Evolutionary conservation across 2,888 invertebrate species (phyloP), one percentile per base, ranked within the genome.

Genomic region (Embidobia sp.): DNA sequence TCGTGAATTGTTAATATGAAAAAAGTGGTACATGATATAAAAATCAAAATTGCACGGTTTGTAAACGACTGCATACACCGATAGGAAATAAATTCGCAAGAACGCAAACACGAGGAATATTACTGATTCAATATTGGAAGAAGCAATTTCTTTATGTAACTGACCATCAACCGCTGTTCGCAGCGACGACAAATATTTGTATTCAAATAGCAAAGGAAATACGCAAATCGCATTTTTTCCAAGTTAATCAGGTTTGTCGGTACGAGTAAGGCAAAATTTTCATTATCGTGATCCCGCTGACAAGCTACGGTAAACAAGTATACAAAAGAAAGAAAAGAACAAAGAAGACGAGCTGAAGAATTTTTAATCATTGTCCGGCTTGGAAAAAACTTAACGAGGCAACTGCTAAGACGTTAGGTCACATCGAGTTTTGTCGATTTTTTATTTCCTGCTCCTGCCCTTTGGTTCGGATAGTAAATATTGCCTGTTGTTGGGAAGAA

Each of bases 51-150:
- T 3, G 19, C 11, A 18, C 6, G 48, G 18, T 15, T 29, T 26
- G 42, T 49, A 49, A 49, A 19, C 33, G 33, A 8, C 19, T 6
- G 26, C n/a, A 55, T 55, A 55, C 6, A 27, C 11, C 22, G 22
- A 37, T 48, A 55, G 48, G 48, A 49, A 18, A 59, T 31, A 69
- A 67, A 66, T 61, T 35, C 61, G 31, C 66, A 13, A 19, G 3
- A 51, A 13, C 33, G 27, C 11, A 51, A 35, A 18, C 15, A 33
- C 35, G 33, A 10, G 26, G 35, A 35, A 27, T 57, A 63, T 42
- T 57, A 70, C 49, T 75, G 59, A 61, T 59, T 63, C 72, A 67
- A 70, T 66, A 78, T 78, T 72, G 75, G 51, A 44, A 72, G 75
- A 75, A 75, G 57, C 57, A 75, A 67, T 57, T 78, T 51, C 48